phyloP scores from a whole-genome alignment of 1,140 invertebrate species.

The Harlomillsia oculata region DNA sequence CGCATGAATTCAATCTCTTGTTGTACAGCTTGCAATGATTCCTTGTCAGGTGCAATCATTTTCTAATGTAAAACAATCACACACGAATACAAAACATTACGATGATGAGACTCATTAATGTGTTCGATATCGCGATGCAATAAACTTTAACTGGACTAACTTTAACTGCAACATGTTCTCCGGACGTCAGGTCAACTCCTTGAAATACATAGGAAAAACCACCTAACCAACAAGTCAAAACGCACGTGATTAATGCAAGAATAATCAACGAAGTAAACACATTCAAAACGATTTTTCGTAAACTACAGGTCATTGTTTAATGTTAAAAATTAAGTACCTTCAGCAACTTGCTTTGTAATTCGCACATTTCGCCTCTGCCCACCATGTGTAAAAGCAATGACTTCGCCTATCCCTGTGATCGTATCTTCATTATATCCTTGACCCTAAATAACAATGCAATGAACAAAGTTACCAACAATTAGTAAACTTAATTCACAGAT shows the following conservation, averaged over 20 bases:
- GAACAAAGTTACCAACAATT: too few relatives aligned
- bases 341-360: slow-evolving; percentile 17
- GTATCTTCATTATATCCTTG: slow-evolving; percentile 13
- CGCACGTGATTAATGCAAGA: too few relatives aligned
- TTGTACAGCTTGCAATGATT: slow-evolving; percentile 18
- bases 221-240: too few relatives aligned
- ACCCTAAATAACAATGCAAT: too few relatives aligned
- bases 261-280: too few relatives aligned
- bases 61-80: slow-evolving; percentile 20
- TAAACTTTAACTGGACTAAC: not conserved
- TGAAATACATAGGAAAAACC: slow-evolving; percentile 32
- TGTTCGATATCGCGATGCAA: not conserved
- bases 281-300: too few relatives aligned
- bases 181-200: slow-evolving; percentile 15
- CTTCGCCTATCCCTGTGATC: slow-evolving; percentile 14
- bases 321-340: slow-evolving; percentile 14
- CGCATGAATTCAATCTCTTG: slow-evolving; percentile 30
- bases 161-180: slow-evolving; percentile 28
- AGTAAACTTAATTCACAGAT: too few relatives aligned
- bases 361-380: slow-evolving; percentile 14
- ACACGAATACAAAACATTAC: too few relatives aligned
- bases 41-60: slow-evolving; percentile 25
- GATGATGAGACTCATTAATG: not conserved
- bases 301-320: too few relatives aligned
- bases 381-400: slow-evolving; percentile 11